Evolutionary conservation across 2,888 invertebrate genomes (phyloP).

Genomic region (Poecilobothrus nobilitatus): DNA sequence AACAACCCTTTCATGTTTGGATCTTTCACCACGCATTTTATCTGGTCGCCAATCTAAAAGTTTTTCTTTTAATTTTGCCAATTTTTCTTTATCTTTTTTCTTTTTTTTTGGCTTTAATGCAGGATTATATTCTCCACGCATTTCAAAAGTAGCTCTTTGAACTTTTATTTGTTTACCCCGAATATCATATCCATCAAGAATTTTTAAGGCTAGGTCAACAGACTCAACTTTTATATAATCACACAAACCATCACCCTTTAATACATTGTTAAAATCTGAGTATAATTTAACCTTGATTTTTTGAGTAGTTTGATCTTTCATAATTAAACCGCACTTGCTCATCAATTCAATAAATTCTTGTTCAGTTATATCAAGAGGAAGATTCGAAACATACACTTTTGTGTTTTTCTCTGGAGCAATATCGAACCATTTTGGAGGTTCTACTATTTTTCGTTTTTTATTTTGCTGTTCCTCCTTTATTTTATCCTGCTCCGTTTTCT

Average conservation of each 20-base stretch:
- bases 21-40: conserved; percentile 73
- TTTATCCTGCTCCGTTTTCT: background rate
- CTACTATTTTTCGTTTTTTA: conserved; percentile 47
- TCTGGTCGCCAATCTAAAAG: conserved; percentile 96
- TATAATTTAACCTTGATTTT: conserved; percentile 90
- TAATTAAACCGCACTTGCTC: conserved; percentile 92
- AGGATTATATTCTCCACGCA: conserved; percentile 92
- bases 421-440: conserved; percentile 78
- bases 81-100: conserved; percentile 81
- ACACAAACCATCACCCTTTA: conserved; percentile 95
- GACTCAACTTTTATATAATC: conserved; percentile 94
- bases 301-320: conserved; percentile 70
- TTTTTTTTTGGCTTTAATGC: conserved; percentile 82
- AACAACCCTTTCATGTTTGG: conserved; percentile 82
- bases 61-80: conserved; percentile 87
- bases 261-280: conserved; percentile 64
- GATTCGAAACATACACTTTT: conserved; percentile 90
- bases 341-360: conserved; percentile 86
- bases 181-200: conserved; percentile 79
- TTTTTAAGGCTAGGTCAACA: conserved; percentile 80
- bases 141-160: conserved; percentile 85
- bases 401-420: conserved; percentile 79
- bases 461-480: conserved; percentile 24
- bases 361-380: conserved; percentile 81
- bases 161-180: conserved; percentile 76